These are phyloP conservation scores for Coregonus ussuriensis DNA, from an alignment of 2,797 vertebrate genomes.

Conservation along the genomic window DNA sequence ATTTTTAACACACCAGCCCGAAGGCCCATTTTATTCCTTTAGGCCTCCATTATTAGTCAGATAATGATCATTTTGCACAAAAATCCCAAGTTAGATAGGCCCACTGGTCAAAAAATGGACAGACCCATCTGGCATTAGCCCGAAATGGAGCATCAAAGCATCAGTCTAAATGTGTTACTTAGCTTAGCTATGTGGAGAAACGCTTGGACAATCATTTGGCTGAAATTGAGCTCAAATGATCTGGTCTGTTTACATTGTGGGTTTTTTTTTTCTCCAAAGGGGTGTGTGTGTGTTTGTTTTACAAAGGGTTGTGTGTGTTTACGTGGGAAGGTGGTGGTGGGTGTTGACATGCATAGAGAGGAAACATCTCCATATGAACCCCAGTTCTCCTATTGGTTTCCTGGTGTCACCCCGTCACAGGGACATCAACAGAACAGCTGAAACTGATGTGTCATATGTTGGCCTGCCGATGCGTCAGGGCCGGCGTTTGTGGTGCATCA, in stretches of 20 bases:
- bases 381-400: slow-evolving; percentile 40
- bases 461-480: slow-evolving; percentile 27
- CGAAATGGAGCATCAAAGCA: background rate
- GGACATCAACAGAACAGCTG: slow-evolving; percentile 22
- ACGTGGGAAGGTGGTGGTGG: slow-evolving; percentile 1
- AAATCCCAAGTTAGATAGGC: too few relatives aligned
- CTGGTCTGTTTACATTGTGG: slow-evolving; percentile 31
- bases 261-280: slow-evolving; percentile 21
- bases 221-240: slow-evolving; percentile 46
- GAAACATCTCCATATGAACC: slow-evolving; percentile 51
- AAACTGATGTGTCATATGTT: slow-evolving; percentile 20
- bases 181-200: background rate
- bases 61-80: too few relatives aligned
- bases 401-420: slow-evolving; percentile 27
- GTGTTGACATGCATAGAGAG: slow-evolving; percentile 55
- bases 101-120: too few relatives aligned
- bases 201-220: slow-evolving; percentile 7
- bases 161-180: background rate
- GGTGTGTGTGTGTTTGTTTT: slow-evolving; percentile 25
- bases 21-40: too few relatives aligned
- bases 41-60: too few relatives aligned
- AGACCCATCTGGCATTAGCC: too few relatives aligned
- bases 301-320: slow-evolving; percentile 11
- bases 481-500: slow-evolving; percentile 49
- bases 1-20: too few relatives aligned